Conservation (phyloP, 2,888 invertebrate genomes). For the Ommatoiulus sabulosus region DNA sequence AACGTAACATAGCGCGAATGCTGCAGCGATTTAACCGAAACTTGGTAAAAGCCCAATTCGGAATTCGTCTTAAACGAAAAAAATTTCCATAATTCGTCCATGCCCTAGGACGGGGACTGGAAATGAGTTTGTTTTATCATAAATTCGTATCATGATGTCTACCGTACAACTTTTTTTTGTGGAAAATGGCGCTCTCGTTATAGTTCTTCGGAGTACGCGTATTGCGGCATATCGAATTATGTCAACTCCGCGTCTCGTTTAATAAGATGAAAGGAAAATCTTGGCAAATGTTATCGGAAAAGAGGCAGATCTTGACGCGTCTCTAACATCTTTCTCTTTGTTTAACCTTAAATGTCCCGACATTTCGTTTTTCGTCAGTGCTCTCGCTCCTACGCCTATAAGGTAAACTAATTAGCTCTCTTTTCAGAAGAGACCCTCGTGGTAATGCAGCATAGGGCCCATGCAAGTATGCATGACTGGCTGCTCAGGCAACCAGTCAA, state of each 20-base stretch:
- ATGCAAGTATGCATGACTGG: conserved; percentile 36
- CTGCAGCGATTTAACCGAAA: too few relatives aligned
- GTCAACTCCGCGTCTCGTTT: background rate
- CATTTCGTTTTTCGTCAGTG: background rate
- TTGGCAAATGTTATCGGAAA: background rate
- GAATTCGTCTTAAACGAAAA: too few relatives aligned
- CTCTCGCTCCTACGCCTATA: background rate
- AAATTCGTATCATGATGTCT: too few relatives aligned
- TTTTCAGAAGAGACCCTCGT: conserved; percentile 8
- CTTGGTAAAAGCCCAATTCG: too few relatives aligned
- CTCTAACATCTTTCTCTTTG: background rate
- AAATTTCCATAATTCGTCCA: too few relatives aligned
- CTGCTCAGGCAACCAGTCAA: conserved; percentile 36
- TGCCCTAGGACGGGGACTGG: too few relatives aligned
- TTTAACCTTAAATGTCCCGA: background rate
- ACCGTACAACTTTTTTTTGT: too few relatives aligned
- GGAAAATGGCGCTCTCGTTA: too few relatives aligned
- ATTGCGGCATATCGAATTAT: too few relatives aligned
- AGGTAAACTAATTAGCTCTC: conserved; percentile 36
- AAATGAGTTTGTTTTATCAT: too few relatives aligned
- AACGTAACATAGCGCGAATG: too few relatives aligned
- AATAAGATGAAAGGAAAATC: background rate
- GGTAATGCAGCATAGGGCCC: background rate
- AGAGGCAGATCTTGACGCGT: background rate
- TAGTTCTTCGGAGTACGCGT: too few relatives aligned